Conservation (phyloP, 2,113 vertebrate genomes). For the Chloebia gouldiae region DNA sequence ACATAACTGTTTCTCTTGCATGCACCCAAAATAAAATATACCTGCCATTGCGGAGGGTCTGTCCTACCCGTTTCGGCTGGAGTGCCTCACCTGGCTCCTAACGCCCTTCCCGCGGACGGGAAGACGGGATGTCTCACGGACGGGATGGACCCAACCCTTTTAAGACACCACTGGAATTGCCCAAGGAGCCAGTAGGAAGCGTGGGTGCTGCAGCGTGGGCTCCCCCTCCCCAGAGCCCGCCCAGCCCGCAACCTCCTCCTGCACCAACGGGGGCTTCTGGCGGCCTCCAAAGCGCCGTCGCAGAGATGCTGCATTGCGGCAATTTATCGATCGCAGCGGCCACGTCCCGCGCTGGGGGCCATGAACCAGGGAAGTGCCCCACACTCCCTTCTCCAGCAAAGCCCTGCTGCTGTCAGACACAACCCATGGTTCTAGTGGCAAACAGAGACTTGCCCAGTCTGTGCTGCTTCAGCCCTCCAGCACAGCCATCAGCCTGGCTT, state of each 20-base stretch:
- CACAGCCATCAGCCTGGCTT: neutral
- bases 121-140: slow-evolving; percentile 17
- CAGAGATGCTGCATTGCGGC: slow-evolving; percentile 71
- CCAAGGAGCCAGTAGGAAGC: slow-evolving; percentile 64
- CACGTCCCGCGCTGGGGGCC: neutral
- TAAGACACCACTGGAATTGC: slow-evolving; percentile 57
- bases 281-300: slow-evolving; percentile 27
- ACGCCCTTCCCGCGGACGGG: neutral
- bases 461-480: neutral
- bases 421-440: neutral
- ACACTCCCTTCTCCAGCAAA: neutral
- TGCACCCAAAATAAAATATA: neutral
- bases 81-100: slow-evolving; percentile 8
- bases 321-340: neutral
- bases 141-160: slow-evolving; percentile 55
- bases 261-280: slow-evolving; percentile 44
- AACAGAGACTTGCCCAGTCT: neutral
- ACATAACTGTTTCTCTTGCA: neutral
- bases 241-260: slow-evolving; percentile 55
- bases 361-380: neutral
- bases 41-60: neutral
- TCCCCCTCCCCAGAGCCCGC: slow-evolving; percentile 65
- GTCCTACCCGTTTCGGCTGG: neutral
- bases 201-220: neutral
- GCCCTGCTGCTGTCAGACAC: neutral